Conservation (phyloP, 2,888 invertebrate species). For the Rhagophthalmus giganteus region DNA sequence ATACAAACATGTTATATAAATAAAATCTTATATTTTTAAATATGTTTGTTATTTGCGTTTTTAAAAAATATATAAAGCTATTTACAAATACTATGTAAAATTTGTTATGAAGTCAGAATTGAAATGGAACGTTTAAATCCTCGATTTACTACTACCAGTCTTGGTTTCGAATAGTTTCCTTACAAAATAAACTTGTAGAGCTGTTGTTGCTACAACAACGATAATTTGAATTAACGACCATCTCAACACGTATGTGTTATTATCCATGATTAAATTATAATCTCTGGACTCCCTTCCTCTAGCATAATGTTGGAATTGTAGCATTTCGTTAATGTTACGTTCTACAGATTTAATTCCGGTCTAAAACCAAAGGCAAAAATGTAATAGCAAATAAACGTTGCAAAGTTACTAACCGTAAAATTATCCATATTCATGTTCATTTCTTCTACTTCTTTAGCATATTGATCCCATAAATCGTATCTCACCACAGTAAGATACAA, state of each 20-base stretch:
- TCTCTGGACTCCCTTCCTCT: conserved; percentile 81
- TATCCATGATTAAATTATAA: conserved; percentile 77
- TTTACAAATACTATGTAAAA: conserved; percentile 3
- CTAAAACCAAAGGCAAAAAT: conserved; percentile 55
- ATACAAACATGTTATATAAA: conserved; percentile 9
- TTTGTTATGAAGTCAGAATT: no score
- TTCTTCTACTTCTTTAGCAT: conserved; percentile 85
- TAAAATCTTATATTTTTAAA: conserved; percentile 7
- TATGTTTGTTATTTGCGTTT: background rate
- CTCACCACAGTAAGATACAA: conserved; percentile 88
- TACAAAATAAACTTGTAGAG: conserved; percentile 84
- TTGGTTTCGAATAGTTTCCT: conserved; percentile 85
- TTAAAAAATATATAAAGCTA: conserved; percentile 3
- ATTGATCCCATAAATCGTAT: conserved; percentile 92
- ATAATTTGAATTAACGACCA: conserved; percentile 88
- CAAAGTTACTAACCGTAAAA: conserved; percentile 72
- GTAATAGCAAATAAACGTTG: background rate
- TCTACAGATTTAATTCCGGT: conserved; percentile 75
- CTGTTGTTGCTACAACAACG: conserved; percentile 77
- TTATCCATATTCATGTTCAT: conserved; percentile 86
- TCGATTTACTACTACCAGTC: conserved; percentile 62
- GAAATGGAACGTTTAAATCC: no score
- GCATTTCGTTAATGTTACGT: conserved; percentile 81
- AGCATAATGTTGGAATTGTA: conserved; percentile 80
- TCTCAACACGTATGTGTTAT: conserved; percentile 82